Conservation (phyloP, 2,113 vertebrate genomes). For the Vanacampus margaritifer region DNA sequence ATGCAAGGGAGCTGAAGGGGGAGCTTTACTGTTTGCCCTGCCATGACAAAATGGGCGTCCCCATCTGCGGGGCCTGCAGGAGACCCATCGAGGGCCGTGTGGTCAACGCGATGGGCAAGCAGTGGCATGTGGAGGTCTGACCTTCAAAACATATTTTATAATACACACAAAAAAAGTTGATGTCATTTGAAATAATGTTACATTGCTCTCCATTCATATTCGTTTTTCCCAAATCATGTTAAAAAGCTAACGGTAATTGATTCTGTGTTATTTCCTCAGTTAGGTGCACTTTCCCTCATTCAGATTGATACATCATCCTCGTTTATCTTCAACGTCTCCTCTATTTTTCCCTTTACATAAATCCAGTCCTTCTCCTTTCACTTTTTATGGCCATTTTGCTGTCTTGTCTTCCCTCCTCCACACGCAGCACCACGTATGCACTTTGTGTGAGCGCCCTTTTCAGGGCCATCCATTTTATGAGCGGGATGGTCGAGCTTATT, state of each 20-base stretch:
- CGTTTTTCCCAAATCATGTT: background rate
- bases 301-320: background rate
- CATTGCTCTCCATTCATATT: background rate
- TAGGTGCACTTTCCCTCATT: background rate
- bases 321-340: background rate
- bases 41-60: slow-evolving; percentile 98
- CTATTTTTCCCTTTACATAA: background rate
- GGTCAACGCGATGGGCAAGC: slow-evolving; percentile 98
- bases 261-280: slow-evolving; percentile 29
- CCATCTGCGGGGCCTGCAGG: slow-evolving; percentile 94
- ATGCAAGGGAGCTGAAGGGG: slow-evolving; percentile 92
- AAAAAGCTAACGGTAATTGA: background rate
- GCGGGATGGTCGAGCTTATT: slow-evolving; percentile 66
- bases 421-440: slow-evolving; percentile 68
- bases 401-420: slow-evolving; percentile 11
- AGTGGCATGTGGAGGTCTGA: slow-evolving; percentile 97
- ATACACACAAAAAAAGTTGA: background rate
- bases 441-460: slow-evolving; percentile 70
- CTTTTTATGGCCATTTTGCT: slow-evolving; percentile 10
- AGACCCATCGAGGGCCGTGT: slow-evolving; percentile 95
- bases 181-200: background rate
- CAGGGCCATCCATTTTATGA: slow-evolving; percentile 71
- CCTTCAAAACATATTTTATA: background rate
- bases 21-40: slow-evolving; percentile 96
- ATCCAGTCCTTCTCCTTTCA: slow-evolving; percentile 3